These are phyloP conservation scores for Heliangelus exortis DNA, from an alignment of 2,797 vertebrate species.

Conservation along the genomic window DNA sequence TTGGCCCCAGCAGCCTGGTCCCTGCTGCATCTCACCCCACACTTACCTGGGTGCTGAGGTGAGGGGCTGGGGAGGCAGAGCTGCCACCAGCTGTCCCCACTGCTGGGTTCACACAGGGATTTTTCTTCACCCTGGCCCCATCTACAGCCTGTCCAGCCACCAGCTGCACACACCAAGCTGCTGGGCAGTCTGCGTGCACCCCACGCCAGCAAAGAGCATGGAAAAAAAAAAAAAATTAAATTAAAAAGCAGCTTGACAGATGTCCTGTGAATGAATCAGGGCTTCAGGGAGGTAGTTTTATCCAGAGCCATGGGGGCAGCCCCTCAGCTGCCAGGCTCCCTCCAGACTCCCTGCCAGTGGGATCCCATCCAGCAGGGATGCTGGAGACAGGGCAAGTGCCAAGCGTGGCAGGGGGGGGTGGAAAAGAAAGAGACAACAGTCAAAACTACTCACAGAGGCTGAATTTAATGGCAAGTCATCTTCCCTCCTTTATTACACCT, in stretches of 20 bases:
- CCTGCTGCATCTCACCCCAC: not conserved
- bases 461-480: constrained; percentile 81
- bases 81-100: not conserved
- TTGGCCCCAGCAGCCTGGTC: rapidly evolving
- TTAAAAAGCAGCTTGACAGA: not conserved
- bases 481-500: constrained; percentile 78
- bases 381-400: too few relatives aligned
- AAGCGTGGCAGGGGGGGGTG: too few relatives aligned
- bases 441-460: constrained; percentile 77
- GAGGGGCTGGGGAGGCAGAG: not conserved
- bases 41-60: rapidly evolving
- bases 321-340: not conserved
- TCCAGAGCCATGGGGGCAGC: not conserved
- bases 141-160: rapidly evolving
- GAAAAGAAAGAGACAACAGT: constrained; percentile 16
- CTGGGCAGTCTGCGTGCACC: rapidly evolving
- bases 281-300: not conserved
- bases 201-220: rapidly evolving
- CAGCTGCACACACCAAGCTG: rapidly evolving
- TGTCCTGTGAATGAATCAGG: too few relatives aligned
- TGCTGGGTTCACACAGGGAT: not conserved
- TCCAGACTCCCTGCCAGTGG: rapidly evolving
- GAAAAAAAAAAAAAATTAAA: not conserved
- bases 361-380: too few relatives aligned
- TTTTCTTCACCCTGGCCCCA: rapidly evolving